phyloP scores from a whole-genome alignment of 2,888 invertebrate genomes.

The Osedax frankpressi region DNA sequence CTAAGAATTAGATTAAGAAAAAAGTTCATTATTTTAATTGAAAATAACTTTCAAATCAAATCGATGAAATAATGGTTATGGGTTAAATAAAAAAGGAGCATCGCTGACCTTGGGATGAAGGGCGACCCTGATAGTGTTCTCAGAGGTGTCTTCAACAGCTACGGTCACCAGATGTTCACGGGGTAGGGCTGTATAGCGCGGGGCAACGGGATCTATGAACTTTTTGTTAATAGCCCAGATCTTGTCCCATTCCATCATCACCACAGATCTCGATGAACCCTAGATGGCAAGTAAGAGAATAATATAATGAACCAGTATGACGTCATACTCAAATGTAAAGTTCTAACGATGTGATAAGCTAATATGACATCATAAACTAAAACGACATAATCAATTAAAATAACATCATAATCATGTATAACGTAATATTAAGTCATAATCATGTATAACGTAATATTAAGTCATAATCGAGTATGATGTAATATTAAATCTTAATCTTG shows the following conservation, averaged over 20 bases:
- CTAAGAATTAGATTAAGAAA: neutral
- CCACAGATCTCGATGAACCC: conserved; percentile 89
- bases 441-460: neutral
- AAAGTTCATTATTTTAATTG: neutral
- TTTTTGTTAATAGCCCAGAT: conserved; percentile 99
- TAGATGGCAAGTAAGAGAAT: conserved; percentile 47
- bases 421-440: neutral
- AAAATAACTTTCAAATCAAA: no score
- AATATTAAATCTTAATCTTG: neutral
- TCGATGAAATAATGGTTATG: no score
- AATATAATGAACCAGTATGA: no score
- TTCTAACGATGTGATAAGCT: no score
- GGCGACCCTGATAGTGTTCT: conserved; percentile 57
- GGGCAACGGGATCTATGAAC: conserved; percentile 87
- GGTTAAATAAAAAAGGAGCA: neutral
- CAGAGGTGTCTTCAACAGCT: conserved; percentile 54
- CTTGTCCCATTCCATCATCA: conserved; percentile 99
- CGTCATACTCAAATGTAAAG: no score
- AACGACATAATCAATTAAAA: no score
- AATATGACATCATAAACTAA: no score
- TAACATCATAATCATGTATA: no score
- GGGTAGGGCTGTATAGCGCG: conserved; percentile 75
- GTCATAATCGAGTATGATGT: neutral
- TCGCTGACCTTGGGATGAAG: conserved; percentile 67
- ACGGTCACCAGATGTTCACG: conserved; percentile 53